Conservation (phyloP, 2,113 vertebrate genomes). For the Malaclemys terrapin region DNA sequence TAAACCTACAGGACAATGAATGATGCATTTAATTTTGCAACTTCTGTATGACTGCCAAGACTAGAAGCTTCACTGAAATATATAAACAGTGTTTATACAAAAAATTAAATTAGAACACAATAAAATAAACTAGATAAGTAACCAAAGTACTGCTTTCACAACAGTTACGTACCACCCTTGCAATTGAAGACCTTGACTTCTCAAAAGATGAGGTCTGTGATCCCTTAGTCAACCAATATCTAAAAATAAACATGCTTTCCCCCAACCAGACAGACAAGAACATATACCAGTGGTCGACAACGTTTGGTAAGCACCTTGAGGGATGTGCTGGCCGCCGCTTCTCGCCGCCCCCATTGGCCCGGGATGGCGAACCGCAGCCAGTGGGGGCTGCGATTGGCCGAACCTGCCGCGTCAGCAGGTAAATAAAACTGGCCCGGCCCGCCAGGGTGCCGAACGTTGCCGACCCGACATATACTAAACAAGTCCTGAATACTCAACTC, state of each 20-base stretch:
- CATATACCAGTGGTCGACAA: too few relatives aligned
- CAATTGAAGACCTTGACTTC: constrained; percentile 39
- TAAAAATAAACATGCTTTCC: not conserved
- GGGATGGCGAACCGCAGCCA: too few relatives aligned
- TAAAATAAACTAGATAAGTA: not conserved
- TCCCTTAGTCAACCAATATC: not conserved
- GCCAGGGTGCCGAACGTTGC: too few relatives aligned
- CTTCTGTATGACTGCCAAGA: not conserved
- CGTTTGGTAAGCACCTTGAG: too few relatives aligned
- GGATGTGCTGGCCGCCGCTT: too few relatives aligned
- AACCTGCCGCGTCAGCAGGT: too few relatives aligned
- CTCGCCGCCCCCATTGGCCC: too few relatives aligned
- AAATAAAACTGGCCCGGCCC: too few relatives aligned
- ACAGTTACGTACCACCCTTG: not conserved
- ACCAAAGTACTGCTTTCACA: not conserved
- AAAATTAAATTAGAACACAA: constrained; percentile 44
- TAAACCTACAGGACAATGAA: not conserved
- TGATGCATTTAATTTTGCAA: not conserved
- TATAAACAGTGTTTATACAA: not conserved
- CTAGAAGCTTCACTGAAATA: constrained; percentile 28
- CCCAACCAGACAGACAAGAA: not conserved
- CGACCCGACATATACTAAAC: not conserved
- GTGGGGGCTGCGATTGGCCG: too few relatives aligned
- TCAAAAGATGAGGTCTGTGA: constrained; percentile 10
- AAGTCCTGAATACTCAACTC: not conserved